Conservation (phyloP, 2,888 invertebrate species). For the Lithophane ornitopus region DNA sequence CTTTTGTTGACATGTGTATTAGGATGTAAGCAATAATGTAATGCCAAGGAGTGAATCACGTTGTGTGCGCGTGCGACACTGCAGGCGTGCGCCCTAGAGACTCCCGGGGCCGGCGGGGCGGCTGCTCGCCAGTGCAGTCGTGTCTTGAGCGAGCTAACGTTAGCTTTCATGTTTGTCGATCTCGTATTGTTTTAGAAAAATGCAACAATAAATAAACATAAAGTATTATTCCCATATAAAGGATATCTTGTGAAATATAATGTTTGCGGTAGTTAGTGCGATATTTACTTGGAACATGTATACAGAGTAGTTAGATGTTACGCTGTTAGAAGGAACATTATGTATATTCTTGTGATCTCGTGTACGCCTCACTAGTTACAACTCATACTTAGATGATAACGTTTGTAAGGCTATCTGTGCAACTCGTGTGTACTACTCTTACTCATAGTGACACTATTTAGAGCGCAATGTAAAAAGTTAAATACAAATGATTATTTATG, state of each 20-base stretch:
- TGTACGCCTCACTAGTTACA: conserved; percentile 38
- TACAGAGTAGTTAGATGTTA: conserved; percentile 63
- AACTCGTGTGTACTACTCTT: conserved; percentile 13
- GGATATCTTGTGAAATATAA: conserved; percentile 36
- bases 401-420: background rate
- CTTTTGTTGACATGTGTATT: conserved; percentile 69
- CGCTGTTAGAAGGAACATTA: conserved; percentile 53
- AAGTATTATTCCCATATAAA: conserved; percentile 25
- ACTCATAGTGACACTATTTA: conserved; percentile 24
- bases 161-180: conserved; percentile 38
- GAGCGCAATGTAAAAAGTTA: conserved; percentile 54
- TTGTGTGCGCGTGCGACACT: background rate
- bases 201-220: conserved; percentile 49
- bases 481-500: conserved; percentile 58
- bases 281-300: conserved; percentile 48
- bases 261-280: conserved; percentile 41
- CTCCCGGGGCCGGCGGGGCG: background rate
- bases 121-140: background rate
- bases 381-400: conserved; percentile 1
- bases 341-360: conserved; percentile 33
- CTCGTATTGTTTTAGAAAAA: conserved; percentile 41
- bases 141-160: conserved; percentile 9
- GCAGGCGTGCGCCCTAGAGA: background rate
- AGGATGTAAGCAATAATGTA: conserved; percentile 69
- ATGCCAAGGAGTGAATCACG: conserved; percentile 31